Base-by-base conservation (phyloP, 2,113 vertebrate genomes). In the Proterorhinus semilunaris region DNA sequence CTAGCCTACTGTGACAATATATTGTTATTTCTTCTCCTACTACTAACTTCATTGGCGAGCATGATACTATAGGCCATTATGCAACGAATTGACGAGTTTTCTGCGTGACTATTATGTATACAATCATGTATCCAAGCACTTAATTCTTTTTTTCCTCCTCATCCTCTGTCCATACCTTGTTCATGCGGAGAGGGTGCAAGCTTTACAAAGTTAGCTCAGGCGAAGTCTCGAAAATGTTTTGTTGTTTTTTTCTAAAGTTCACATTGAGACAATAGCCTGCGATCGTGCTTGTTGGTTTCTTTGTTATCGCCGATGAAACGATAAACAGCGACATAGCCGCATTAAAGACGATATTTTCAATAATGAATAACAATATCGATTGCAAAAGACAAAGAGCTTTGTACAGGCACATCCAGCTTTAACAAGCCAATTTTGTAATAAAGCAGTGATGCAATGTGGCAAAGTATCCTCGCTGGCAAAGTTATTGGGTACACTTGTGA, bases 171-270 rank as follows among this genome's bases (percentile, higher is more conserved):
- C 69, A 84, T 83, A 82, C 68, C 68, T 73, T 86, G 65, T 58
- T 74, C 79, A 82, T 88, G 81, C 84, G 86, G 81, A 92, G 63
- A 90, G 90, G 92, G 90, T 91, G 93, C 88, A 90, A 93, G 88
- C 93, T 94, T 92, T 94, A 91, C 88, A 86, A 21, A 86, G 89
- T 94, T 90, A 91, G 93, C 91, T 96, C 83, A 91, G 92, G 88
- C 89, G 79, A 88, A 89, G 90, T 83, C 75, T n/a, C n/a, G n/a
- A n/a, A n/a, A n/a, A n/a, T n/a, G n/a, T n/a, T n/a, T n/a, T n/a
- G n/a, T n/a, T n/a, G n/a, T 86, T 71, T 88, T 62, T 80, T 84
- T 85, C 7, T 89, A 90, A 90, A 72, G 81, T 76, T 85, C 81
- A 83, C n/a, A 69, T 50, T 70, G n/a, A 47, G 83, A 87, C 70